Evolutionary conservation across 2,797 vertebrate genomes (phyloP).

Genomic region (Cephalopachus bancanus): DNA sequence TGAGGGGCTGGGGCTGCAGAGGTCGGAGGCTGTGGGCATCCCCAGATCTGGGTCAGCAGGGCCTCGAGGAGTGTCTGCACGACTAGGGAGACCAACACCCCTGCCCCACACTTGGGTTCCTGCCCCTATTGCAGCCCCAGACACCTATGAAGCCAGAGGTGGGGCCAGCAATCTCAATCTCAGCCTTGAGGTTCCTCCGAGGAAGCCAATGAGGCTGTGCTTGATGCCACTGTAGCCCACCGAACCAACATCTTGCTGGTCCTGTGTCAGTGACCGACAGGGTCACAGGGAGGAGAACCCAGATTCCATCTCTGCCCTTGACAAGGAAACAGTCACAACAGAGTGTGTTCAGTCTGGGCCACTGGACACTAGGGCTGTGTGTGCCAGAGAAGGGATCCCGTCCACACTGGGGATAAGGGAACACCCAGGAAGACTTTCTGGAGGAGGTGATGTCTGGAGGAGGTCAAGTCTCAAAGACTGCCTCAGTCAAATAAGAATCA

Average conservation of each 20-base stretch:
- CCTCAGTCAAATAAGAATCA: neutral
- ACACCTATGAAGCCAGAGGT: neutral
- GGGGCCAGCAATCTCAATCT: neutral
- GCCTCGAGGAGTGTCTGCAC: neutral
- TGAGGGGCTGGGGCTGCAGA: neutral
- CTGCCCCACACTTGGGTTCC: neutral
- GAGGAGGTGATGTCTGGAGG: neutral
- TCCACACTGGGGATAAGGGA: neutral
- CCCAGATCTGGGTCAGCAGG: neutral
- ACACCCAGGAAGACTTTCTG: conserved; percentile 21
- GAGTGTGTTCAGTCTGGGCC: neutral
- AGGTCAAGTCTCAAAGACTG: neutral
- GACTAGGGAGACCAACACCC: neutral
- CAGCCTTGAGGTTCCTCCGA: neutral
- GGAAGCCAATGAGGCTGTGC: neutral
- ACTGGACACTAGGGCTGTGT: neutral
- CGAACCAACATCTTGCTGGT: neutral
- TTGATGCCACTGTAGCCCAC: neutral
- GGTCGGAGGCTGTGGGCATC: neutral
- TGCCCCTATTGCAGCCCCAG: neutral
- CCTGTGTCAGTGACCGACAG: neutral
- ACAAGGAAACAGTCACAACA: neutral
- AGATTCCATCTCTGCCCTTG: neutral
- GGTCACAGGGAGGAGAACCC: neutral
- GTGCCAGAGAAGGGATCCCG: neutral